phyloP scores from a whole-genome alignment of 2,888 invertebrate species.

The Cosmia trapezina region DNA sequence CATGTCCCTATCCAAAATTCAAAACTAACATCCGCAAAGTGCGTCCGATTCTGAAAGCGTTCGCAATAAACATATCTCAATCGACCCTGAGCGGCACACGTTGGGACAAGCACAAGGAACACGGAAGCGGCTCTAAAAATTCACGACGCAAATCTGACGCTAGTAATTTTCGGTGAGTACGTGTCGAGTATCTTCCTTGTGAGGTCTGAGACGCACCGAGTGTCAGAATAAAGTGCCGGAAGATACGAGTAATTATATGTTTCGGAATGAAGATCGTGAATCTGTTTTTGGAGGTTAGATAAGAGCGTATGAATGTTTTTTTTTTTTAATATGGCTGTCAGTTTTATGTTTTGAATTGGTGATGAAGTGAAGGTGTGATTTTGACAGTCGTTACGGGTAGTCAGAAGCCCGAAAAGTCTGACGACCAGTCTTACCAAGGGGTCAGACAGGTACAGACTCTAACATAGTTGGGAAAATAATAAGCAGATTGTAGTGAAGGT shows the following conservation, averaged over 20 bases:
- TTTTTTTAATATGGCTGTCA: slow-evolving; percentile 2
- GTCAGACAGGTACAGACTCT: too few relatives aligned
- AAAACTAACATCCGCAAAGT: slow-evolving; percentile 23
- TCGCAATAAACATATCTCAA: slow-evolving; percentile 66
- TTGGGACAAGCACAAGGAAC: slow-evolving; percentile 77
- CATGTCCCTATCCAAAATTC: background rate
- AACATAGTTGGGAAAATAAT: too few relatives aligned
- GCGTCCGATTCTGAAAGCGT: slow-evolving; percentile 64
- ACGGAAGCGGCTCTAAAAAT: slow-evolving; percentile 87
- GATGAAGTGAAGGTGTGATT: too few relatives aligned
- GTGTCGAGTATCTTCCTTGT: slow-evolving; percentile 84
- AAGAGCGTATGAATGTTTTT: slow-evolving; percentile 22
- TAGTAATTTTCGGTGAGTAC: slow-evolving; percentile 86
- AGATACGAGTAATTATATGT: slow-evolving; percentile 46
- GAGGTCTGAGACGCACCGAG: slow-evolving; percentile 72
- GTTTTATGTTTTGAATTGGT: slow-evolving; percentile 2
- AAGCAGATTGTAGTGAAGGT: background rate
- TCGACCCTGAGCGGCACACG: slow-evolving; percentile 73
- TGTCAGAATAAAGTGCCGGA: slow-evolving; percentile 51
- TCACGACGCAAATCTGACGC: slow-evolving; percentile 81
- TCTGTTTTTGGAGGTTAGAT: slow-evolving; percentile 46
- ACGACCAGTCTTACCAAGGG: too few relatives aligned
- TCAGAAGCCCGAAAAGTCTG: too few relatives aligned
- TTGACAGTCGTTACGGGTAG: too few relatives aligned
- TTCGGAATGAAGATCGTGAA: slow-evolving; percentile 49